Evolutionary conservation across 2,113 vertebrate species (phyloP).

Genomic region (Colinus virginianus): DNA sequence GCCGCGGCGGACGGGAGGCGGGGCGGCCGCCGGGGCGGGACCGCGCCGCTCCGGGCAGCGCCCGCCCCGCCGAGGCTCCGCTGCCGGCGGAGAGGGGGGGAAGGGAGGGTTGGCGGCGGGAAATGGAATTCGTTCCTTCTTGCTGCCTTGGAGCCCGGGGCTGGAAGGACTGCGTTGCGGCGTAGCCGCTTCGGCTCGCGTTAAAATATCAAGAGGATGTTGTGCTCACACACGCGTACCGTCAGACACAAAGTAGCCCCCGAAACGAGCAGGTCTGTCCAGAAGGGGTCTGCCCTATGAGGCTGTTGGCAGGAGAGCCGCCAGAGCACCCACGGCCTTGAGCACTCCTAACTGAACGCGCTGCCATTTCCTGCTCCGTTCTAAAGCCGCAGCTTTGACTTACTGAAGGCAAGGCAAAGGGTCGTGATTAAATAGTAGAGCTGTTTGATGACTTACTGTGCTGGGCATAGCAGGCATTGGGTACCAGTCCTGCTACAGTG

Average conservation of each 20-base stretch:
- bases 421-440: not conserved
- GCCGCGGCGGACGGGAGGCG: not conserved
- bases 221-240: not conserved
- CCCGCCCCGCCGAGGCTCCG: not conserved
- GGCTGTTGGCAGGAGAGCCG: accelerated
- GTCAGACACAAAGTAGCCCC: not conserved
- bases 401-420: not conserved
- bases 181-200: not conserved
- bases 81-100: no score
- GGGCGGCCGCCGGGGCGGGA: not conserved
- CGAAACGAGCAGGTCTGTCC: not conserved
- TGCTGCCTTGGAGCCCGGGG: not conserved
- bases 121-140: not conserved
- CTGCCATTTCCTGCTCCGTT: not conserved
- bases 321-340: not conserved
- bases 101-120: no score
- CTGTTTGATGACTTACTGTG: not conserved
- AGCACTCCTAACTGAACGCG: accelerated
- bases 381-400: not conserved
- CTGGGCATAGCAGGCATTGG: accelerated
- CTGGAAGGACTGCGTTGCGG: not conserved
- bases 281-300: not conserved
- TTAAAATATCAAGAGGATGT: not conserved
- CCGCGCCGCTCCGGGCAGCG: not conserved
- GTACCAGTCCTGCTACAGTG: not conserved